Evolutionary conservation across 2,888 invertebrate genomes (phyloP).

Genomic region (Phaedon cochleariae): DNA sequence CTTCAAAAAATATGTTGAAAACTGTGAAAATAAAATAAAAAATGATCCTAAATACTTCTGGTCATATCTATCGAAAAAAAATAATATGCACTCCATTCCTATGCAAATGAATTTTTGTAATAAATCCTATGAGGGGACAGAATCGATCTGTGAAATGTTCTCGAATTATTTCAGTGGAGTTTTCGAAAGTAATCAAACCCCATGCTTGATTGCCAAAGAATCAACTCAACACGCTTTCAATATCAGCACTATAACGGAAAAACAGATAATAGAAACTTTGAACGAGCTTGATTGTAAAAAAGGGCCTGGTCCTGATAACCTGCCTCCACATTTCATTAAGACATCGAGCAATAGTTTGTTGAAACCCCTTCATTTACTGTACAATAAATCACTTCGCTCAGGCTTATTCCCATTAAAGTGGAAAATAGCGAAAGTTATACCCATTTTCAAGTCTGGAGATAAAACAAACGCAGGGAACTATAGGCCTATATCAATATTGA

Average conservation of each 20-base stretch:
- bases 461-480: no score
- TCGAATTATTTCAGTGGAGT: neutral
- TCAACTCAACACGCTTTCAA: neutral
- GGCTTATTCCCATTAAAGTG: neutral
- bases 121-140: neutral
- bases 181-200: neutral
- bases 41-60: neutral
- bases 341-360: neutral
- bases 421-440: no score
- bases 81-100: neutral
- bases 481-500: no score
- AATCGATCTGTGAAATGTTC: neutral
- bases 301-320: neutral
- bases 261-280: neutral
- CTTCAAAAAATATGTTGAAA: neutral
- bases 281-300: neutral
- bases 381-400: neutral
- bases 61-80: neutral
- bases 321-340: neutral
- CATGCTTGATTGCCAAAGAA: neutral
- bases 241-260: neutral
- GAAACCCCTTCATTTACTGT: neutral
- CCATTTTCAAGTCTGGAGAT: no score
- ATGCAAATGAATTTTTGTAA: neutral
- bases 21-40: neutral